Evolutionary conservation across 2,888 invertebrate genomes (phyloP), one percentile per base, ranked within the genome.

Genomic region (Lissocephala sabroskyi): DNA sequence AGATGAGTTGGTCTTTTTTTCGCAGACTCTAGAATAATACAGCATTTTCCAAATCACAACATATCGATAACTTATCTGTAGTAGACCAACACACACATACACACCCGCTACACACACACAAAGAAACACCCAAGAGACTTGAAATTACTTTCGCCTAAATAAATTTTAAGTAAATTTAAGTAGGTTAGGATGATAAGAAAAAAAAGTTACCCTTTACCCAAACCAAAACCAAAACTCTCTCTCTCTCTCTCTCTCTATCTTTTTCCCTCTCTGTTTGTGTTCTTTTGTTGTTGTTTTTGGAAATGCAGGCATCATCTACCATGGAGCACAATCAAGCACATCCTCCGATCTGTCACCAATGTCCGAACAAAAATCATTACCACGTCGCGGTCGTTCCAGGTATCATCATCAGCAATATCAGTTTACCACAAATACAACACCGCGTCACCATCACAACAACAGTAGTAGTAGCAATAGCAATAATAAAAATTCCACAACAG

Each of bases 311-410:
- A 90, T 90, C 84, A 89, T 91, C 83, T 91, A 91, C 84, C 91
- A 91, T 84, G 90, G 90, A 82, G 89, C 90, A 83, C 89, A 89
- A 81, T 91, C 91, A 79, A 91, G 91, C 86, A 91, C 91, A 65
- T 91, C 91, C 62, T 91, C 91, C 81, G 91, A 91, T 86, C 88
- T 91, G 81, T 91, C 91, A 68, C 91, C 91, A 79, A 91, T 91
- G 90, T 90, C 91, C 79, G 91, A 91, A 83, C 91, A 91, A 85
- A 91, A 91, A 84, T 91, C 91, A 68, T 86, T 91, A 79, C 91
- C 91, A 67, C 87, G 91, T 80, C 87, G 91, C 83, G 89, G 88
- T 84, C 88, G 89, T 83, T 89, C 90, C 85, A 90, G 90, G 89
- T 90, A 88, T 86, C 85, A 85, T 82, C 81, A 80, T 77, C 84